phyloP scores from a whole-genome alignment of 2,113 vertebrate species.

The Epinephelus moara region DNA sequence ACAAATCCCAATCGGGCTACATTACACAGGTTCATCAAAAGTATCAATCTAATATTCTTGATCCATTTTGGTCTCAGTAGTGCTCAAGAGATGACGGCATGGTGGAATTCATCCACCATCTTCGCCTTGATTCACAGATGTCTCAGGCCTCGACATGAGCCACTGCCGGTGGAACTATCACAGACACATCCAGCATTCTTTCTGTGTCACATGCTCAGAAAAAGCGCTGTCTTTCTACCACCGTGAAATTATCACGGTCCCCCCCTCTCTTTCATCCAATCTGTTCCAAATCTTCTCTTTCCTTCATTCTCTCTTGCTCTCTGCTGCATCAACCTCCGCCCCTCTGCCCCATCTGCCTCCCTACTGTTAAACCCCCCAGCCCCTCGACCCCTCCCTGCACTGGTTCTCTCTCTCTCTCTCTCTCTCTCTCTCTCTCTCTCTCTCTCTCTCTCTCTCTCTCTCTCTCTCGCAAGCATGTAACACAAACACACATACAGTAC shows the following conservation, averaged over 20 bases:
- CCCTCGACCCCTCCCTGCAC: constrained; percentile 77
- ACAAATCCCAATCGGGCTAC: not conserved
- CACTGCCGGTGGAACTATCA: constrained; percentile 47
- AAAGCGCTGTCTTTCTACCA: constrained; percentile 42
- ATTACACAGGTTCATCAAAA: constrained; percentile 15
- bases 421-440: constrained; percentile 31
- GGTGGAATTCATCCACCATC: constrained; percentile 63
- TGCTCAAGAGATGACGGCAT: constrained; percentile 38
- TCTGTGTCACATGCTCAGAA: constrained; percentile 65
- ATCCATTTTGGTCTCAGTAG: constrained; percentile 33
- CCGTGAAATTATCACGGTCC: constrained; percentile 44
- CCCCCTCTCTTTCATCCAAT: constrained; percentile 45
- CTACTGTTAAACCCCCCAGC: constrained; percentile 78
- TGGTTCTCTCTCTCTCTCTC: constrained; percentile 48
- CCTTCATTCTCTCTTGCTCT: constrained; percentile 63
- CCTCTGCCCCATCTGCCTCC: constrained; percentile 83
- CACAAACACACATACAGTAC: constrained; percentile 71
- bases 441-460: constrained; percentile 26
- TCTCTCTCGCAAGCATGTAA: constrained; percentile 55
- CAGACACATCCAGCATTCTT: constrained; percentile 59
- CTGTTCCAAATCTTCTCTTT: constrained; percentile 68
- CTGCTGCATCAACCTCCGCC: constrained; percentile 83
- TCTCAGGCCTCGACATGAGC: constrained; percentile 53
- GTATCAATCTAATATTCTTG: constrained; percentile 32
- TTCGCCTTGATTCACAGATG: constrained; percentile 62